Evolutionary conservation across 2,797 vertebrate species (phyloP).

Genomic region (Psittacula derbiana): DNA sequence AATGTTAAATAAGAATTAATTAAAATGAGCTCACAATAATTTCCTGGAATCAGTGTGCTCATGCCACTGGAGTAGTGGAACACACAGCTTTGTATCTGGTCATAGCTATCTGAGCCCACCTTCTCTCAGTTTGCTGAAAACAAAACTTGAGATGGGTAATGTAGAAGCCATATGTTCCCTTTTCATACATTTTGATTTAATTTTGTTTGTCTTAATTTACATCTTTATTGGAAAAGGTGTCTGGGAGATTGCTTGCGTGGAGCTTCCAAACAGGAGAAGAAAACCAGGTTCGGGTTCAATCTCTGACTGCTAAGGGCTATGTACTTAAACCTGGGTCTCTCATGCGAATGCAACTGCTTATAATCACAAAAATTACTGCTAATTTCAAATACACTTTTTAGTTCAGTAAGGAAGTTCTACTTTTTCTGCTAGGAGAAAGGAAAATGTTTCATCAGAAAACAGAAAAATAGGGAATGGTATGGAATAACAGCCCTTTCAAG

Average conservation of each 20-base stretch:
- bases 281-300: background rate
- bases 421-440: background rate
- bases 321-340: background rate
- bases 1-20: background rate
- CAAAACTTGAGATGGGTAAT: background rate
- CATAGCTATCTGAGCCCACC: background rate
- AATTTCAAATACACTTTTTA: background rate
- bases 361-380: background rate
- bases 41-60: background rate
- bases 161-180: background rate
- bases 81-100: background rate
- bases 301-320: background rate
- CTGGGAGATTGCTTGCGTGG: background rate
- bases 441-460: background rate
- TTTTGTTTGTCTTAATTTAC: background rate
- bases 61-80: background rate
- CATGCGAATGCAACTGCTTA: fast-evolving
- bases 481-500: background rate
- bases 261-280: background rate
- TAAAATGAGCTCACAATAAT: background rate
- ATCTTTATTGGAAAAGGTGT: background rate
- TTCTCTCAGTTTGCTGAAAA: background rate
- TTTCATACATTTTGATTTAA: background rate
- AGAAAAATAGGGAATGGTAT: background rate
- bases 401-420: background rate